Evolutionary conservation across 2,888 invertebrate species (phyloP), one percentile per base, ranked within the genome.

Genomic region (Hypercompe scribonia): DNA sequence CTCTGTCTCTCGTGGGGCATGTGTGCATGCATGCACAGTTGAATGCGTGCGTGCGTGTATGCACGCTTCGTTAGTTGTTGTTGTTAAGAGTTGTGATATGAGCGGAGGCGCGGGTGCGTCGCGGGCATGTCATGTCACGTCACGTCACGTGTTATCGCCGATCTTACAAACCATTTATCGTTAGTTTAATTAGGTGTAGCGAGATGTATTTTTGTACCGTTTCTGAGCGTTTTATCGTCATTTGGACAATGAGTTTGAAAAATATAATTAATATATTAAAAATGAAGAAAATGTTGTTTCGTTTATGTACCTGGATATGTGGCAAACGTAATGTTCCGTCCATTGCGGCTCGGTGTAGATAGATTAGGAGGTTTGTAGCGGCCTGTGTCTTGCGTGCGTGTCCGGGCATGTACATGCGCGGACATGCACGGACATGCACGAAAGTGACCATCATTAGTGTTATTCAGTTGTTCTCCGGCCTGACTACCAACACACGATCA

Each of bases 121-220:
- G 90, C 90, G 89, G 88, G 83, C 81, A 82, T 80, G 73, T 50
- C 70, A 80, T 73, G 69, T 54, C 68, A 67, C 50, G 61, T 65
- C 70, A 79, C 75, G 65, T 58, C 72, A 67, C 71, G 69, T 72
- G 77, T 81, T 77, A 81, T 81, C 77, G 77, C 84, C 81, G 79
- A 83, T 75, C 73, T 69, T 8, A 68, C 66, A 71, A 70, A 65
- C 65, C 68, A 66, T 75, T 73, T 86, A 87, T 85, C 81, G 87
- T 89, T 92, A 93, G 91, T 93, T 93, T 90, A 92, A 88, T 91
- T 93, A 93, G 91, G 75, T 83, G 91, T 94, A 94, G 92, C 80
- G 89, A 93, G 89, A 93, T 92, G 91, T 95, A 95, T 95, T 95
- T 95, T 95, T 95, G 91, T 95, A 95, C 87, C 86, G 87, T 90